Evolutionary conservation across 2,888 invertebrate species (phyloP).

Genomic region (Drosophila parthenogenetica): DNA sequence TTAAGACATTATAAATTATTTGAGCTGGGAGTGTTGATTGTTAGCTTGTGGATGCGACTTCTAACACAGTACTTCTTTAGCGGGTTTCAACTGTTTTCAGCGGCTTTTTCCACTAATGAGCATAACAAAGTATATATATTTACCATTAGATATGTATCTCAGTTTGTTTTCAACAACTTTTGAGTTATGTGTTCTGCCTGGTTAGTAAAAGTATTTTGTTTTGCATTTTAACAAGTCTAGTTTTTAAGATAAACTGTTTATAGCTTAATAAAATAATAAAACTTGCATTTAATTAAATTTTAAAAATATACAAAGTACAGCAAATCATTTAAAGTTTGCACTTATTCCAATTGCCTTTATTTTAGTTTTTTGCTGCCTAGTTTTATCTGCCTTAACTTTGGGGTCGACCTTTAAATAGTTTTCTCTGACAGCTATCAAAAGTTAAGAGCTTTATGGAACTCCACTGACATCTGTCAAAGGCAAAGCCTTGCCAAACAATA

Average conservation of each 20-base stretch:
- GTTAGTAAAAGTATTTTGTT: conserved; percentile 29
- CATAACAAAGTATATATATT: conserved; percentile 65
- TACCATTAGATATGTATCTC: conserved; percentile 63
- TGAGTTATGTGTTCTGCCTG: conserved; percentile 59
- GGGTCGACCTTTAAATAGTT: conserved; percentile 27
- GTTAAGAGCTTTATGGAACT: conserved; percentile 26
- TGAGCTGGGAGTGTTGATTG: conserved; percentile 66
- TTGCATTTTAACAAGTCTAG: conserved; percentile 20
- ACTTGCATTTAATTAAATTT: neutral
- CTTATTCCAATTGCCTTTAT: neutral
- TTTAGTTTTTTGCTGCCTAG: neutral
- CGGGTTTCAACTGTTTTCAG: neutral
- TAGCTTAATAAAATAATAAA: neutral
- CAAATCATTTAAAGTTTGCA: too few relatives aligned
- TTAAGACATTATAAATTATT: conserved; percentile 81
- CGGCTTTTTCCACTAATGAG: conserved; percentile 59
- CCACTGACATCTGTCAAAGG: conserved; percentile 59
- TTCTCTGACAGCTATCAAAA: conserved; percentile 34
- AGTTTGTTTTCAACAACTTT: conserved; percentile 49
- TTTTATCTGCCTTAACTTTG: conserved; percentile 21
- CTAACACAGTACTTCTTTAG: neutral
- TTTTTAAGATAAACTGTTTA: neutral
- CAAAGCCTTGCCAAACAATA: conserved; percentile 47
- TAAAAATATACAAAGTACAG: neutral
- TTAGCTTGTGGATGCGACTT: conserved; percentile 8